Evolutionary conservation across 2,797 vertebrate species (phyloP).

Genomic region (Trematomus bernacchii): DNA sequence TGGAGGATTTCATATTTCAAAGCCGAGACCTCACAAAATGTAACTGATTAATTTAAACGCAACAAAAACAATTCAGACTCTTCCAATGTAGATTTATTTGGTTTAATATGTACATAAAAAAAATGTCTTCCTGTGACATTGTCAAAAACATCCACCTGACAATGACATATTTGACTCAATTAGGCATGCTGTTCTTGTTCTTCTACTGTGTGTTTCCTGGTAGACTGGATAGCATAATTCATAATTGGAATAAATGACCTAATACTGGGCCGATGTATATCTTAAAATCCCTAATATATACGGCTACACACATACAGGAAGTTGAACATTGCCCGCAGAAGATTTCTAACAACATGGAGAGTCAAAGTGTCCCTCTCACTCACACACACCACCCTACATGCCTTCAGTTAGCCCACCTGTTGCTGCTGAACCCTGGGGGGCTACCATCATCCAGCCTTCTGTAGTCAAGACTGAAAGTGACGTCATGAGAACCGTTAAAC

Average conservation of each 20-base stretch:
- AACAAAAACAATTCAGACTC: not conserved
- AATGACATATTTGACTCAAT: no score
- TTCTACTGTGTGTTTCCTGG: no score
- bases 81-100: not conserved
- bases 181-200: no score
- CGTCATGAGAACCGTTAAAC: slow-evolving; percentile 86
- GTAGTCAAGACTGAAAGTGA: slow-evolving; percentile 90
- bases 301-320: slow-evolving; percentile 14
- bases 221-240: no score
- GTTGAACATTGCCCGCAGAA: slow-evolving; percentile 12
- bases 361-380: slow-evolving; percentile 40
- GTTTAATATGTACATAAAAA: not conserved
- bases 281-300: not conserved
- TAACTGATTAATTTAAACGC: not conserved
- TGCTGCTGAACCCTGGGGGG: slow-evolving; percentile 83
- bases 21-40: not conserved
- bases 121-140: not conserved
- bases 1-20: not conserved
- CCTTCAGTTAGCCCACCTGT: slow-evolving; percentile 84
- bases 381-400: slow-evolving; percentile 55
- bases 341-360: slow-evolving; percentile 16
- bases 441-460: slow-evolving; percentile 88
- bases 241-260: no score
- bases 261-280: no score
- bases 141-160: not conserved